Evolutionary conservation across 2,797 vertebrate genomes (phyloP), one percentile per base, ranked within the genome.

Genomic region (Takifugu rubripes): DNA sequence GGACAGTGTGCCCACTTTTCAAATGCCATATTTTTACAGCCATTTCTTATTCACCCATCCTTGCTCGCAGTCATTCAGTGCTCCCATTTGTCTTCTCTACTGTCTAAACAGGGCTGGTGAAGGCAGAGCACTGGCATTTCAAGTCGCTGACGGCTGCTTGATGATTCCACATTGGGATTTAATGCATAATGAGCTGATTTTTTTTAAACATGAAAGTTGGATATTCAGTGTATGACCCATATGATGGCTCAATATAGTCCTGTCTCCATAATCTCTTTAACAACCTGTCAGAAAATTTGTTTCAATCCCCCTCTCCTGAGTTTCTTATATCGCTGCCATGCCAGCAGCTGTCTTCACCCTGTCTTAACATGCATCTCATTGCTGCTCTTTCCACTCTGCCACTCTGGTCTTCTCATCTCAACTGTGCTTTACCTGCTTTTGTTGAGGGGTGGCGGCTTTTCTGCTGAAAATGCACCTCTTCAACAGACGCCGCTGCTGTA

Each of bases 41-140:
- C 52, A 77, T 65, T 2, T 2, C 50, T 59, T 14, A 61, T 62
- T 71, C 46, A 52, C 6, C 17, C 33, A 47, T 57, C 59, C 31
- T 61, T 29, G 25, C 54, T 61, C 49, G 36, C 45, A 53, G 7
- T 57, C 50, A 56, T 45, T 49, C 17, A 36, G 5, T 52, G 25
- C 59, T 64, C 56, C 57, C 55, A 11, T 61, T 52, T 42, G 25
- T 43, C 25, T 27, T 16, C 45, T 24, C 58, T 15, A 15, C 9
- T 54, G 52, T 66, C 59, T 12, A 58, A 48, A 66, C 44, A 33
- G n/a, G 10, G 29, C 1, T 31, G 43, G 53, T 58, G 44, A 67
- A 70, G 64, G 50, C 46, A 24, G 17, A 56, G n/a, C 47, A 49
- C 5, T 1, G 45, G 25, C 48, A 49, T 7, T 24, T 49, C 33